Conservation (phyloP, 1,140 invertebrate species). For the Nephila pilipes region DNA sequence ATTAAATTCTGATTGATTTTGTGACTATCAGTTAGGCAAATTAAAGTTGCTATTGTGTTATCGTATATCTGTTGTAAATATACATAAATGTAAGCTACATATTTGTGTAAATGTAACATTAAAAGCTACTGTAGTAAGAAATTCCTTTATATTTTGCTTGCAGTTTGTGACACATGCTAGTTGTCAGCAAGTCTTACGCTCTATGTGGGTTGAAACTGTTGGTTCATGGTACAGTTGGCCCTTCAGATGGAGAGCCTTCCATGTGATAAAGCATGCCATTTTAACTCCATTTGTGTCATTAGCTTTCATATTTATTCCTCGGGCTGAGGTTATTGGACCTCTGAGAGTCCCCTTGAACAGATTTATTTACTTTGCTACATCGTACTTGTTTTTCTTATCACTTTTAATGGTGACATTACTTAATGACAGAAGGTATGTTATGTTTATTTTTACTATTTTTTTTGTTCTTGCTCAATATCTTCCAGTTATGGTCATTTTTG, state of each 20-base stretch:
- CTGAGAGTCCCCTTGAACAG: slow-evolving; percentile 76
- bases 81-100: too few species aligned
- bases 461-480: not conserved
- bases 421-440: slow-evolving; percentile 66
- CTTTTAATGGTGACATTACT: slow-evolving; percentile 75
- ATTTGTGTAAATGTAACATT: too few species aligned
- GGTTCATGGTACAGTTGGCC: slow-evolving; percentile 76
- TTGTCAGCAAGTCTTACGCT: slow-evolving; percentile 81
- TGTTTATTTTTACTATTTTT: not conserved
- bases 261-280: slow-evolving; percentile 75
- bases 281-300: slow-evolving; percentile 75
- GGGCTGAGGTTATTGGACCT: slow-evolving; percentile 63
- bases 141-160: not conserved
- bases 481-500: too few species aligned
- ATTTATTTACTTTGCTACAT: slow-evolving; percentile 76
- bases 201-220: slow-evolving; percentile 80
- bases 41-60: too few species aligned
- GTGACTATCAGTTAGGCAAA: too few species aligned
- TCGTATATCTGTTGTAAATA: too few species aligned
- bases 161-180: slow-evolving; percentile 82
- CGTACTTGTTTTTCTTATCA: slow-evolving; percentile 75
- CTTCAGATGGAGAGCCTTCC: slow-evolving; percentile 35
- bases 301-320: slow-evolving; percentile 74
- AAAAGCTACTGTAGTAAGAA: too few species aligned
- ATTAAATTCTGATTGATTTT: too few species aligned